Percentiles rank a stretch among this genome's conserved stretches.
Conservation (phyloP, 1,140 invertebrate species). For the Anagrus nilaparvatae region DNA sequence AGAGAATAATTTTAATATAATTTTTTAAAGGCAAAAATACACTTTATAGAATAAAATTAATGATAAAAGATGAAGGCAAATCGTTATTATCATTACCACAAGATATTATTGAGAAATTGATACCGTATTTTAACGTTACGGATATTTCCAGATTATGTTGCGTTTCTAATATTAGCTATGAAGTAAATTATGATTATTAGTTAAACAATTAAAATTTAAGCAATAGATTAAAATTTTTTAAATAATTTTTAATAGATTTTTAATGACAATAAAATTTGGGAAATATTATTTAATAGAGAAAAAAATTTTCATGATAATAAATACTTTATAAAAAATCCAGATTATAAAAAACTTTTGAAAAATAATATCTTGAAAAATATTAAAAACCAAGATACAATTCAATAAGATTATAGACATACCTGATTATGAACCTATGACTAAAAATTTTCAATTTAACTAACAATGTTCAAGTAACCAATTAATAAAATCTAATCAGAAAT, state of each 20-base stretch:
- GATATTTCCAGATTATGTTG: conserved; percentile 31
- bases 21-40: too few relatives aligned
- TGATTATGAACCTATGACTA: too few relatives aligned
- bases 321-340: conserved; percentile 9
- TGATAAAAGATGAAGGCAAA: conserved; percentile 2
- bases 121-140: conserved; percentile 23
- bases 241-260: conserved; percentile 23
- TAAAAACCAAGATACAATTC: too few relatives aligned
- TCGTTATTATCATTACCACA: conserved; percentile 25
- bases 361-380: conserved; percentile 13
- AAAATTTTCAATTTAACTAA: too few relatives aligned
- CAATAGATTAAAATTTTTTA: background rate
- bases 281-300: too few relatives aligned
- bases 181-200: conserved; percentile 27
- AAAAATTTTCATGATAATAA: conserved; percentile 13
- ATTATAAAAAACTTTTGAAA: conserved; percentile 26
- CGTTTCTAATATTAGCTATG: conserved; percentile 28
- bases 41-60: background rate
- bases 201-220: too few relatives aligned
- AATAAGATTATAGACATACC: too few relatives aligned
- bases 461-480: too few relatives aligned
- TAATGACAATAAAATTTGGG: conserved; percentile 27
- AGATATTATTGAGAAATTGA: conserved; percentile 21
- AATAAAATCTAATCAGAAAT: too few relatives aligned
- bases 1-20: too few relatives aligned